These are phyloP conservation scores for Ciconia stormi DNA, from an alignment of 2,113 vertebrate species.

Conservation along the genomic window DNA sequence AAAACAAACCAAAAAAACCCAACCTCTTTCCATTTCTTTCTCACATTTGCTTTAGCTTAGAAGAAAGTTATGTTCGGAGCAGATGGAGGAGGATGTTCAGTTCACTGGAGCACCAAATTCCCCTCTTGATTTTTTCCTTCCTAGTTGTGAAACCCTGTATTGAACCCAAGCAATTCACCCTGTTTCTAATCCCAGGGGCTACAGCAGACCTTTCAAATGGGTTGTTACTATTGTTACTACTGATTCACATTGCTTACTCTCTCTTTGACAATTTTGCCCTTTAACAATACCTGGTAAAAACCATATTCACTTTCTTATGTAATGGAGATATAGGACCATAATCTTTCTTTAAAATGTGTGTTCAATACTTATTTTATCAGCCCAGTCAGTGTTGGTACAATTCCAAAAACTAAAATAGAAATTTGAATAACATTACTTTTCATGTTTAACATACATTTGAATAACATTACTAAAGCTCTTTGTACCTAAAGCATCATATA, in stretches of 20 bases:
- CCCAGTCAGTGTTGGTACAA: background rate
- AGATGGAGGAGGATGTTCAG: background rate
- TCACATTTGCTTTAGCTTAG: background rate
- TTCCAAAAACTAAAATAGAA: background rate
- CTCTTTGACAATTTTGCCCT: background rate
- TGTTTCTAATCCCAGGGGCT: background rate
- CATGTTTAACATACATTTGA: too few species aligned
- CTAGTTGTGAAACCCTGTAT: background rate
- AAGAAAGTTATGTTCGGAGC: background rate
- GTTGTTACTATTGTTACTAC: background rate
- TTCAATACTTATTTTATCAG: background rate
- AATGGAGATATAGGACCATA: background rate
- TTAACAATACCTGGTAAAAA: background rate
- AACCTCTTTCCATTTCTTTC: accelerated
- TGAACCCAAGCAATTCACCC: background rate
- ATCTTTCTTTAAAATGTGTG: background rate
- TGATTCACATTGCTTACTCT: background rate
- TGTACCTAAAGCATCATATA: background rate
- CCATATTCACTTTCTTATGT: background rate
- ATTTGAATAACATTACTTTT: background rate
- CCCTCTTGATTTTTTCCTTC: background rate
- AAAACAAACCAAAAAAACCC: background rate
- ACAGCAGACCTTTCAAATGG: background rate
- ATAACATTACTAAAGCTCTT: background rate
- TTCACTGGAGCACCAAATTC: background rate